These are phyloP conservation scores for Crypturellus tataupa DNA, from an alignment of 2,797 vertebrate genomes.

Conservation along the genomic window DNA sequence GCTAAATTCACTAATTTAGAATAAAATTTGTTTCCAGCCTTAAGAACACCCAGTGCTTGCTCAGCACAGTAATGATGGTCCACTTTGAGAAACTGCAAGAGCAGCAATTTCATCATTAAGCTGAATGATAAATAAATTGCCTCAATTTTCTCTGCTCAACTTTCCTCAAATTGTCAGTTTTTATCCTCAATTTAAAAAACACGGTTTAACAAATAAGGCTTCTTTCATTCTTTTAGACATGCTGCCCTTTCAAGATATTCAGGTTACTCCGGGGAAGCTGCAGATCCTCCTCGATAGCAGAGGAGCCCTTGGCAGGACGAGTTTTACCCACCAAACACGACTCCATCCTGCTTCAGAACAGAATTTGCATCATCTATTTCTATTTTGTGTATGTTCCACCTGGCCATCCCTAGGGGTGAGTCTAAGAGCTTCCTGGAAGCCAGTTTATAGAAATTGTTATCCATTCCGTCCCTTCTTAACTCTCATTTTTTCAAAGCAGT, in stretches of 20 bases:
- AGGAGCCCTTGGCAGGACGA: not conserved
- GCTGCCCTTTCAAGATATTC: not conserved
- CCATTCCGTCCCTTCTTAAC: not conserved
- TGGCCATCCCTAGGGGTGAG: not conserved
- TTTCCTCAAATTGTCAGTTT: conserved; percentile 7
- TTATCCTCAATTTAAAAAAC: not conserved
- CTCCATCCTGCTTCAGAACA: not conserved
- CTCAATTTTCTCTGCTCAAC: not conserved
- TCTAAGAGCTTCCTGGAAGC: not conserved
- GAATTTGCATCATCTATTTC: not conserved
- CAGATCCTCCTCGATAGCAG: not conserved
- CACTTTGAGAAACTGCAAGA: conserved; percentile 38
- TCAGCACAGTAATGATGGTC: conserved; percentile 8
- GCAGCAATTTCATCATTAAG: conserved; percentile 36
- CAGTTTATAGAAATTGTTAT: not conserved
- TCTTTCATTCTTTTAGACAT: not conserved
- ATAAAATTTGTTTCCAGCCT: conserved; percentile 27
- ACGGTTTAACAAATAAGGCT: not conserved
- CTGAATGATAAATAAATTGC: conserved; percentile 35
- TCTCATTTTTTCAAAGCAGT: not conserved
- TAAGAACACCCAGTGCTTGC: conserved; percentile 19
- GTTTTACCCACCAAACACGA: not conserved
- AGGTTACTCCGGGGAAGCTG: not conserved
- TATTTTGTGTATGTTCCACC: not conserved
- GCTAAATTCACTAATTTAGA: not conserved